A percentile compares a stretch with the other conserved stretches of the same genome.
Conservation (phyloP, 1,140 invertebrate genomes). For the Agraylea sexmaculata region DNA sequence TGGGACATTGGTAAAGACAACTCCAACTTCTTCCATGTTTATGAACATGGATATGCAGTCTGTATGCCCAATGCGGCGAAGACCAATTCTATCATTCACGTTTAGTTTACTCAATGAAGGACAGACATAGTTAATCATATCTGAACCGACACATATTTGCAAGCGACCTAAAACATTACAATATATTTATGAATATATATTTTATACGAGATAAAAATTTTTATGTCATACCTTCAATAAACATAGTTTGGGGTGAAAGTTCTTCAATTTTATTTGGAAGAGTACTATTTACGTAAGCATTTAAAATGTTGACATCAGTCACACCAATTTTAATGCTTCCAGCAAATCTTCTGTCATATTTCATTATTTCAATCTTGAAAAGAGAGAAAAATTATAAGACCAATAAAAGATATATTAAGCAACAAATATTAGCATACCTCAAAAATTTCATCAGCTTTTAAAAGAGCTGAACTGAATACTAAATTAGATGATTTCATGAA, state of each 20-base stretch:
- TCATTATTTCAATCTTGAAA: conserved; percentile 31
- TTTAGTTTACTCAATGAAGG: conserved; percentile 54
- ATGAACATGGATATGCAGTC: conserved; percentile 34
- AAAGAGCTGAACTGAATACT: conserved; percentile 57
- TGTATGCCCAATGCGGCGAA: conserved; percentile 28
- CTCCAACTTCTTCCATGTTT: conserved; percentile 76
- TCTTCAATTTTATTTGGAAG: conserved; percentile 47
- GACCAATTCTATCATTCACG: conserved; percentile 46
- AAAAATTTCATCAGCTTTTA: conserved; percentile 62
- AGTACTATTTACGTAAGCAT: conserved; percentile 41
- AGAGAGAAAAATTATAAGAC: neutral
- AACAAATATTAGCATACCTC: conserved; percentile 40
- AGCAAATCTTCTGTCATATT: conserved; percentile 48
- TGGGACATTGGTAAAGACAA: conserved; percentile 64
- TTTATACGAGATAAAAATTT: conserved; percentile 3
- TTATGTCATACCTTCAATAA: conserved; percentile 44
- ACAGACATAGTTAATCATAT: conserved; percentile 28
- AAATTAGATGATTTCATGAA: conserved; percentile 52
- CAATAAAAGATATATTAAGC: neutral
- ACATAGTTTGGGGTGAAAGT: conserved; percentile 50
- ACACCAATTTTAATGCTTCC: conserved; percentile 68
- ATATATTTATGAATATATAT: conserved; percentile 9
- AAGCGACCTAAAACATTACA: conserved; percentile 6
- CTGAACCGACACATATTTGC: conserved; percentile 8
- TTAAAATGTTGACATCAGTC: conserved; percentile 53